phyloP scores from a whole-genome alignment of 2,113 vertebrate species.

The Promerops cafer region DNA sequence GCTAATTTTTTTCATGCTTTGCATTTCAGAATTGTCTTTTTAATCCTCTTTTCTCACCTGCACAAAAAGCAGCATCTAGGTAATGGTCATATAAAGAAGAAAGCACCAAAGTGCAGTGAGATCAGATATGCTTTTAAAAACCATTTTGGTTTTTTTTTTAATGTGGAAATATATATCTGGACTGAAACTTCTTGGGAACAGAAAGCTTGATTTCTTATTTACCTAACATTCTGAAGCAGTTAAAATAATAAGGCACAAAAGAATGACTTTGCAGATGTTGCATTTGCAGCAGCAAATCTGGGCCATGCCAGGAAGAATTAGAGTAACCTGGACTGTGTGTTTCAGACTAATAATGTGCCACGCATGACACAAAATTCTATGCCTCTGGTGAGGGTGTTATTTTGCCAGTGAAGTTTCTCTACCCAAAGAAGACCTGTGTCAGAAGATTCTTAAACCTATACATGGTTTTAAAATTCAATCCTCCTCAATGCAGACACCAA shows the following conservation, averaged over 20 bases:
- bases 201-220: not conserved
- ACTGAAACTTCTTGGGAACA: not conserved
- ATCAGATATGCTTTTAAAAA: not conserved
- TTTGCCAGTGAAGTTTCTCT: not conserved
- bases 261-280: not conserved
- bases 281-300: slow-evolving; percentile 18
- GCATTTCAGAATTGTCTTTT: not conserved
- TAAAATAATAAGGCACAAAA: slow-evolving; percentile 4
- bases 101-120: not conserved
- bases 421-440: not conserved
- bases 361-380: not conserved
- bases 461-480: not conserved
- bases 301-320: not conserved
- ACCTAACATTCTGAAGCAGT: not conserved
- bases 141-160: not conserved
- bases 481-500: not conserved
- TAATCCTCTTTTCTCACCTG: not conserved
- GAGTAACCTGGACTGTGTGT: slow-evolving; percentile 10
- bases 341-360: not conserved
- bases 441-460: not conserved
- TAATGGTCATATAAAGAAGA: not conserved
- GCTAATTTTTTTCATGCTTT: not conserved
- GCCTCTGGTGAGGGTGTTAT: not conserved
- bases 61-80: not conserved
- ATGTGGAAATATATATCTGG: not conserved